These are phyloP conservation scores for Phylloscopus whistleri DNA, from an alignment of 2,113 vertebrate species.

Conservation along the genomic window DNA sequence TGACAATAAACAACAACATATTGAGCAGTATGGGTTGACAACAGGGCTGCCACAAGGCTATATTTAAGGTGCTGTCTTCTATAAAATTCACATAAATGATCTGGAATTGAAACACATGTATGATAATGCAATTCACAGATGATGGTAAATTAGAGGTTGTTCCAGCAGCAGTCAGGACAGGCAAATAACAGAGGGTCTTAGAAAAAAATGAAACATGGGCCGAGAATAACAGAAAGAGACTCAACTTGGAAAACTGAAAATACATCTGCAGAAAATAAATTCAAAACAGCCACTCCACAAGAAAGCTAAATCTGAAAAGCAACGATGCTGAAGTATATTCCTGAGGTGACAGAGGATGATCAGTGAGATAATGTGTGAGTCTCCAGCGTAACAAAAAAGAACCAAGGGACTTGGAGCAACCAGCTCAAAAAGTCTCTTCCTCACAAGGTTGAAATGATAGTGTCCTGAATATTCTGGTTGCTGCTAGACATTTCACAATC, in stretches of 20 bases:
- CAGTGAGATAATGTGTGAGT: neutral
- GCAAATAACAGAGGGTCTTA: conserved; percentile 11
- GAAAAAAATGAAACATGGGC: conserved; percentile 1
- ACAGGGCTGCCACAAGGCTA: neutral
- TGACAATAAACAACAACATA: neutral
- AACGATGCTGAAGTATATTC: neutral
- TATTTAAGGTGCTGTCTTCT: neutral
- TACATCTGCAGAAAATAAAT: conserved; percentile 28
- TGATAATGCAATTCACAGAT: conserved; percentile 23
- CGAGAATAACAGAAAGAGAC: neutral
- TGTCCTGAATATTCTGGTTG: neutral
- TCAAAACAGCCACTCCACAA: neutral
- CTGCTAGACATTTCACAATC: neutral
- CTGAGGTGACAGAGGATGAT: neutral
- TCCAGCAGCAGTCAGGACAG: neutral
- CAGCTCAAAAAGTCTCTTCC: neutral
- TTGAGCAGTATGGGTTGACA: neutral
- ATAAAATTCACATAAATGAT: neutral
- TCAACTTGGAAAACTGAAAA: conserved; percentile 21
- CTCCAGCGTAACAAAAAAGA: neutral
- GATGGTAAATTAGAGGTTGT: neutral
- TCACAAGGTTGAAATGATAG: neutral
- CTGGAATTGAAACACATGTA: neutral
- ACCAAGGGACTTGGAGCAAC: neutral
- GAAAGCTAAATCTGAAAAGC: neutral